Evolutionary conservation across 2,113 vertebrate genomes (phyloP).

Genomic region (Onychostruthus taczanowskii): DNA sequence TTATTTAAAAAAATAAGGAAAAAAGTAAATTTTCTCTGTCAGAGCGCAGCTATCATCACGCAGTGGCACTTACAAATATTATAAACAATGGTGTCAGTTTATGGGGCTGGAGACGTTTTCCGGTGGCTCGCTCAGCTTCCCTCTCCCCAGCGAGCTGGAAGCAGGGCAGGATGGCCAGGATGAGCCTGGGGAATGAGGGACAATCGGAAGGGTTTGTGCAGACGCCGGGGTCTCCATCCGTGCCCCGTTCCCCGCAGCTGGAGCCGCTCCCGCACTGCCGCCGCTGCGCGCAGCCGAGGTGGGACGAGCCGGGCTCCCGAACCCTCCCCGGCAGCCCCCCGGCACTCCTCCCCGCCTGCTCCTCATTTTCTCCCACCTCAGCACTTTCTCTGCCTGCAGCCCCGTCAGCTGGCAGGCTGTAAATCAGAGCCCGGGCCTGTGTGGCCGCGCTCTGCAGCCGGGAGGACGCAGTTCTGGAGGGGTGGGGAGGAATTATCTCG

Average conservation of each 20-base stretch:
- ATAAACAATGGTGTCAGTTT: constrained; percentile 52
- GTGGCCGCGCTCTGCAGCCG: neutral
- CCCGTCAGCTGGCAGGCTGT: neutral
- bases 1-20: neutral
- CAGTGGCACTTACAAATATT: constrained; percentile 56
- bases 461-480: neutral
- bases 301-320: neutral
- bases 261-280: accelerated
- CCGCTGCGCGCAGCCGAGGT: accelerated
- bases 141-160: neutral
- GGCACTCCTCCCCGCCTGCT: neutral
- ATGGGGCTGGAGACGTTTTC: neutral
- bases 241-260: neutral
- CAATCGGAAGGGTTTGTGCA: neutral
- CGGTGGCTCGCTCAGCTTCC: neutral
- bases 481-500: neutral
- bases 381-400: neutral
- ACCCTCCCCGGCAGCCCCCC: neutral
- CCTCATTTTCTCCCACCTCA: neutral
- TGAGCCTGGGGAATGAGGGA: neutral
- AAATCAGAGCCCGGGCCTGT: neutral
- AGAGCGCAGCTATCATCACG: neutral
- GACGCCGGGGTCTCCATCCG: accelerated
- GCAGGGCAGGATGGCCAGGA: neutral
- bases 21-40: constrained; percentile 15